These are phyloP conservation scores for Caenorhabditis sulstoni DNA, from an alignment of 2,888 invertebrate genomes.

Conservation along the genomic window DNA sequence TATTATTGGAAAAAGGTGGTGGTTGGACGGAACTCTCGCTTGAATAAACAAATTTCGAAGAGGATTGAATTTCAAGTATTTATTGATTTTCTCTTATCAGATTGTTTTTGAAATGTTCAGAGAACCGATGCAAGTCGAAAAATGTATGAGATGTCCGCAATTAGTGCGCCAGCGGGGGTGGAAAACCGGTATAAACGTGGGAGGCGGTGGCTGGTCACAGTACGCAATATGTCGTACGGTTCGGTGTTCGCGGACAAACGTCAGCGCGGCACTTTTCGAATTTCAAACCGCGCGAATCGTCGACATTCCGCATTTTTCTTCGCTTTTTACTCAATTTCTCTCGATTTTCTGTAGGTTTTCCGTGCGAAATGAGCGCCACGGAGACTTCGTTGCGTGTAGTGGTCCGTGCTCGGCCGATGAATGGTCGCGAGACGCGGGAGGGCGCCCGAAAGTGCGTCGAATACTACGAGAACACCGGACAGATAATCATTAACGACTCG, in stretches of 20 bases:
- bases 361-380: slow-evolving; percentile 25
- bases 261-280: slow-evolving; percentile 13
- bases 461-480: slow-evolving; percentile 42
- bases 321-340: background rate
- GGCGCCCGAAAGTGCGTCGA: slow-evolving; percentile 54
- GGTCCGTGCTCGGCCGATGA: slow-evolving; percentile 61
- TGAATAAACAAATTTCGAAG: background rate
- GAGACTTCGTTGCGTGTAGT: slow-evolving; percentile 55
- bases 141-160: slow-evolving; percentile 4
- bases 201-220: background rate
- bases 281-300: slow-evolving; percentile 7
- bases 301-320: background rate
- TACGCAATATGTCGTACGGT: slow-evolving; percentile 28
- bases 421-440: slow-evolving; percentile 51
- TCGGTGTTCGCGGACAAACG: slow-evolving; percentile 10
- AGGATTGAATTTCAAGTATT: slow-evolving; percentile 9
- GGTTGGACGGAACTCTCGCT: background rate
- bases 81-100: background rate
- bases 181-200: slow-evolving; percentile 13
- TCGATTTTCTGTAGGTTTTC: background rate
- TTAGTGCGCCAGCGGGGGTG: slow-evolving; percentile 5
- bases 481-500: slow-evolving; percentile 51
- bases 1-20: background rate
- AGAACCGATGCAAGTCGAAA: background rate
- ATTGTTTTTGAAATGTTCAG: slow-evolving; percentile 7